These are phyloP conservation scores for Thalassaphorura encarpata DNA, from an alignment of 1,140 invertebrate genomes.

Conservation along the genomic window DNA sequence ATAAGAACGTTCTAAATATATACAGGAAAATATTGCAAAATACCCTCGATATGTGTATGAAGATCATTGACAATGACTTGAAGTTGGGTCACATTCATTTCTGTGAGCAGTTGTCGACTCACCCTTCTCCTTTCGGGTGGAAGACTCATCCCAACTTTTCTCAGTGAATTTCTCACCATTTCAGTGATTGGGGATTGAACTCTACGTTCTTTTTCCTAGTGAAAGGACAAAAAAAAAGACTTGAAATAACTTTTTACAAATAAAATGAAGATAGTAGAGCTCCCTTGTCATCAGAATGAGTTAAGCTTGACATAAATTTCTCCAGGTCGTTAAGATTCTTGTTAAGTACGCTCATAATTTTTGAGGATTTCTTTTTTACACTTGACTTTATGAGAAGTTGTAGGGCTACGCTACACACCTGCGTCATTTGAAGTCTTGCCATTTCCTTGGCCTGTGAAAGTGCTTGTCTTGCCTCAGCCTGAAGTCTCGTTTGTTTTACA, in stretches of 20 bases:
- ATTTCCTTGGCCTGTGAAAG: conserved; percentile 82
- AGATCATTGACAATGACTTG: conserved; percentile 91
- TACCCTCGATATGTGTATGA: conserved; percentile 81
- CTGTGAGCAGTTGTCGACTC: conserved; percentile 68
- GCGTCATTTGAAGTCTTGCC: conserved; percentile 78
- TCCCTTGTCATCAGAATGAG: too few species aligned
- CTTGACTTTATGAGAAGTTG: too few species aligned
- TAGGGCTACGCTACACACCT: conserved; percentile 50
- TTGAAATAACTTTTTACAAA: not conserved
- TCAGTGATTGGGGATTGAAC: conserved; percentile 52
- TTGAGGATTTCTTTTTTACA: too few species aligned
- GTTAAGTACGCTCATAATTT: too few species aligned
- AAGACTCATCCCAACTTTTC: conserved; percentile 71
- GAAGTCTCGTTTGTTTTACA: conserved; percentile 65
- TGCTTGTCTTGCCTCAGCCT: conserved; percentile 80
- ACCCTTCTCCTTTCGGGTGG: conserved; percentile 67
- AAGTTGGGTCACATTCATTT: conserved; percentile 88
- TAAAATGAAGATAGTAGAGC: too few species aligned
- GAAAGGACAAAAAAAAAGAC: conserved; percentile 2
- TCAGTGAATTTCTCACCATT: conserved; percentile 63
- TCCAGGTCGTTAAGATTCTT: too few species aligned
- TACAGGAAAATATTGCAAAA: conserved; percentile 20
- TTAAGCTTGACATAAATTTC: not conserved
- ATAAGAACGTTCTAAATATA: too few species aligned
- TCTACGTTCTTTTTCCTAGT: conserved; percentile 29